These are phyloP conservation scores for Idaea dimidiata DNA, from an alignment of 2,888 invertebrate species.

Conservation along the genomic window DNA sequence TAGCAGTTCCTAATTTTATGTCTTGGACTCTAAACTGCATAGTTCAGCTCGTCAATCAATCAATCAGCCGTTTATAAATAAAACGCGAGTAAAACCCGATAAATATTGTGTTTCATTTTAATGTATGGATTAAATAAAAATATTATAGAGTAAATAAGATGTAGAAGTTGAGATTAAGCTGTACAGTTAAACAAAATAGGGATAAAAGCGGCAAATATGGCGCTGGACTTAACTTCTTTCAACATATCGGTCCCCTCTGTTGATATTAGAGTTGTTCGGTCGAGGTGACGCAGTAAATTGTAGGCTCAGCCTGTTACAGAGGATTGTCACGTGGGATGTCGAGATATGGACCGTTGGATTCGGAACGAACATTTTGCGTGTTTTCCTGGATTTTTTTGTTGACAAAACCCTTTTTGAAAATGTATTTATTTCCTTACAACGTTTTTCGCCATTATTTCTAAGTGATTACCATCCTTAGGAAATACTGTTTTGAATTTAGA, in stretches of 20 bases:
- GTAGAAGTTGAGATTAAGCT: not conserved
- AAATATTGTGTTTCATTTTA: no score
- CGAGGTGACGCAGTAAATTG: conserved; percentile 36
- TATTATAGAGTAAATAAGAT: not conserved
- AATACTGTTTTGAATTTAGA: no score
- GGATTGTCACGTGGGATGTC: conserved; percentile 1
- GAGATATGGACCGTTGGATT: conserved; percentile 1
- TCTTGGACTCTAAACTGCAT: no score
- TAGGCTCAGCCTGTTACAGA: conserved; percentile 30
- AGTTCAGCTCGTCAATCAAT: no score
- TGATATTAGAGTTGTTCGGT: conserved; percentile 36
- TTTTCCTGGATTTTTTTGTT: not conserved
- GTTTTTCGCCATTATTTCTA: no score
- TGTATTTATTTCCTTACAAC: no score
- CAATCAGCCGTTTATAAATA: no score
- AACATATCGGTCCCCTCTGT: conserved; percentile 36
- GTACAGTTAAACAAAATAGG: conserved; percentile 13
- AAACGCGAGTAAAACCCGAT: no score
- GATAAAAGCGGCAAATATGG: conserved; percentile 27
- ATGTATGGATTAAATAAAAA: not conserved
- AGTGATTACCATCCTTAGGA: no score
- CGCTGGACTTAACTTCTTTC: conserved; percentile 39
- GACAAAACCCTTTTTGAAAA: no score
- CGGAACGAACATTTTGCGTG: not conserved
- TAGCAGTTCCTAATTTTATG: no score